Conservation (phyloP, 1,140 invertebrate genomes). For the Cyclina sinensis region DNA sequence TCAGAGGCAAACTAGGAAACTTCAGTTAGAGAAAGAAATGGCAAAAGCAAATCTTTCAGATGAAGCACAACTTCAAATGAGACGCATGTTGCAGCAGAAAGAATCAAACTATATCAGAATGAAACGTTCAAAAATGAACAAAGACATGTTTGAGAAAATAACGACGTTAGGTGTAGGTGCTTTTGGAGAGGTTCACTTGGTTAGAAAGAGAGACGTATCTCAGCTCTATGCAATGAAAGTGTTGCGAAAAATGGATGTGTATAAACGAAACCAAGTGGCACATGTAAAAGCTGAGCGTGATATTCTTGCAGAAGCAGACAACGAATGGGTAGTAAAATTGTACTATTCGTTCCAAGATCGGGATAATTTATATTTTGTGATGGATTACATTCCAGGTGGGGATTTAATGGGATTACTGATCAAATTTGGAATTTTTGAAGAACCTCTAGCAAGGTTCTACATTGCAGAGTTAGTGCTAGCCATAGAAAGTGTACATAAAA, state of each 20-base stretch:
- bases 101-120: slow-evolving; percentile 98
- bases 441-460: slow-evolving; percentile 97
- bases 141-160: slow-evolving; percentile 97
- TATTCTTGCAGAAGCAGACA: slow-evolving; percentile 99
- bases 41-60: slow-evolving; percentile 88
- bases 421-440: slow-evolving; percentile 91
- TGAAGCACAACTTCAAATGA: slow-evolving; percentile 90
- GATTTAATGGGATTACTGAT: slow-evolving; percentile 99
- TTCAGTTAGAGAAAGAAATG: slow-evolving; percentile 99
- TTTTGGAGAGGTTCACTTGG: slow-evolving; percentile 99
- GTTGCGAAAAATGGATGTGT: slow-evolving; percentile 97
- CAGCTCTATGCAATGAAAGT: slow-evolving; percentile 99
- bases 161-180: slow-evolving; percentile 97
- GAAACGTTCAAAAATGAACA: slow-evolving; percentile 99
- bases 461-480: slow-evolving; percentile 99
- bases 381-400: slow-evolving; percentile 99
- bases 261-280: slow-evolving; percentile 98
- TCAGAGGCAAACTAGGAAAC: slow-evolving; percentile 94
- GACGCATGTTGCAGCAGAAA: slow-evolving; percentile 98
- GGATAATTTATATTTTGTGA: slow-evolving; percentile 99
- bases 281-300: slow-evolving; percentile 99
- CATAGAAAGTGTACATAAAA: slow-evolving; percentile 99
- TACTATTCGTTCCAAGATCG: slow-evolving; percentile 98
- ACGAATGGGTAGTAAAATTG: slow-evolving; percentile 99
- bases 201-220: slow-evolving; percentile 97